Evolutionary conservation across 1,140 invertebrate genomes (phyloP).

Genomic region (Brachionus angularis): DNA sequence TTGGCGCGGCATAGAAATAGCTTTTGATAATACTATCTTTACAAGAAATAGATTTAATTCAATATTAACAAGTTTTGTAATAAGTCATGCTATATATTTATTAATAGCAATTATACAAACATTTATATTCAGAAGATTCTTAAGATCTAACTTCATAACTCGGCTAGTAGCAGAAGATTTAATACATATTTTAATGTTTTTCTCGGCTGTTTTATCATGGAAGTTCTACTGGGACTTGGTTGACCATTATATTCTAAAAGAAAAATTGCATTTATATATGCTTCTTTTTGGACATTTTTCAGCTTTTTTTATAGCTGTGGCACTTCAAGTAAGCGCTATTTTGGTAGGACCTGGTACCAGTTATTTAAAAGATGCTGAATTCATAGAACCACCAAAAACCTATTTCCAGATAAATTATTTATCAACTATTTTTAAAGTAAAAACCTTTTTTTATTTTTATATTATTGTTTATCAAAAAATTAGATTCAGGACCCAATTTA

Average conservation of each 20-base stretch:
- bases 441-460: not conserved
- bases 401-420: constrained; percentile 42
- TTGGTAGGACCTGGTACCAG: constrained; percentile 36
- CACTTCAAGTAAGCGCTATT: constrained; percentile 30
- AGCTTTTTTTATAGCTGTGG: not conserved
- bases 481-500: no score
- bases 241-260: constrained; percentile 4
- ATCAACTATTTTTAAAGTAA: constrained; percentile 38
- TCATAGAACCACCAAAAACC: not conserved
- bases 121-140: constrained; percentile 27
- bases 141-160: not conserved
- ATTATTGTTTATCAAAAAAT: not conserved
- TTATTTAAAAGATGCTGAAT: constrained; percentile 34
- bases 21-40: constrained; percentile 28
- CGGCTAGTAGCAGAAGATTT: constrained; percentile 13
- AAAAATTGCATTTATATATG: constrained; percentile 1
- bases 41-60: not conserved
- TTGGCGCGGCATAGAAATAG: constrained; percentile 20
- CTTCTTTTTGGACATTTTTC: not conserved
- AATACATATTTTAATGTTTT: constrained; percentile 37
- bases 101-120: constrained; percentile 18
- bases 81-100: constrained; percentile 29
- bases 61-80: constrained; percentile 13
- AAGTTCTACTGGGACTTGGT: constrained; percentile 26
- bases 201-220: constrained; percentile 38